Evolutionary conservation across 2,113 vertebrate genomes (phyloP), one percentile per base, ranked within the genome.

Genomic region (Aramus guarauna): DNA sequence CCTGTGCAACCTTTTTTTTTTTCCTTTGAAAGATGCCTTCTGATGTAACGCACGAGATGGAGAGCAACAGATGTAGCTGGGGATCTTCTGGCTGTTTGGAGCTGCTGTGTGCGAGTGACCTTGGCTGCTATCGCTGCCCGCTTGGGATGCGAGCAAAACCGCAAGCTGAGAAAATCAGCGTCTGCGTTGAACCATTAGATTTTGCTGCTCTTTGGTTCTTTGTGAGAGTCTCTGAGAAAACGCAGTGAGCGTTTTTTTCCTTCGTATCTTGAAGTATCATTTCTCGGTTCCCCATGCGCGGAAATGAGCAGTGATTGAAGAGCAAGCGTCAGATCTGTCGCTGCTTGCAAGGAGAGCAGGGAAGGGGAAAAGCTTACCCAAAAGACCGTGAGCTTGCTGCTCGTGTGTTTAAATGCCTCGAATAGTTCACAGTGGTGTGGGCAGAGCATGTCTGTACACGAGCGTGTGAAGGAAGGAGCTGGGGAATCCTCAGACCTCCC

Each of bases 21-120:
- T 62, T 73, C 68, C 10, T 9, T 37, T 18, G 48, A 24, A 5
- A 50, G 19, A 1, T 26, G 12, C 20, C 16, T 41, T 29, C 34
- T 27, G 86, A 29, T 52, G 23, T 6, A 41, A 36, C 3, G 1
- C 21, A 2, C 0, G 4, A 1, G 9, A 13, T 2, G 12, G 41
- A 10, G 15, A 34, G n/a, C 5, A 34, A 3, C 18, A 34, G 43
- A 64, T 58, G 13, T 34, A 30, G 9, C 2, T 4, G 43, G 78
- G 69, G 18, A 72, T 85, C 27, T 72, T 29, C 30, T 52, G 84
- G 27, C 39, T 24, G 5, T 48, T 58, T 0, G 21, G 73, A 53
- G 55, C n/a, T 6, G 15, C 53, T 50, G 41, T 21, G 27, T 24
- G 59, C 2, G 32, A 23, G 15, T 13, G 50, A 66, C 74, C 68